Percentiles rank a stretch among this genome's conserved stretches.
Evolutionary conservation across 1,140 invertebrate species (phyloP).

Genomic region (Anoplolepis gracilipes): DNA sequence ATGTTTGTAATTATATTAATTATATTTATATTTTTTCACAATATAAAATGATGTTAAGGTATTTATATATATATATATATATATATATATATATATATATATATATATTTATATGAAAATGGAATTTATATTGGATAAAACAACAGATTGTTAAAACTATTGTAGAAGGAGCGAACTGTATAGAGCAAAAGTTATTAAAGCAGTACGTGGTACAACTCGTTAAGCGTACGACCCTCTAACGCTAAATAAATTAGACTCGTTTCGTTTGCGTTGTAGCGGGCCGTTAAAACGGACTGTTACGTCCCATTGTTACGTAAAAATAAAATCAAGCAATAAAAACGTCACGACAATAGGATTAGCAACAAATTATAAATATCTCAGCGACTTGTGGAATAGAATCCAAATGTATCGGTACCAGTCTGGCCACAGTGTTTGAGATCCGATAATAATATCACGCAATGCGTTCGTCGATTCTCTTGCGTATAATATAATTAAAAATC

Average conservation of each 20-base stretch:
- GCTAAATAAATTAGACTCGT: constrained; percentile 54
- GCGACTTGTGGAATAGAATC: constrained; percentile 5
- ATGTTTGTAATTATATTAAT: too few species aligned
- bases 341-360: constrained; percentile 52
- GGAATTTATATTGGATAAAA: too few species aligned
- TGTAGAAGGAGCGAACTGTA: not conserved
- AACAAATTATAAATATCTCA: constrained; percentile 49
- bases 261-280: constrained; percentile 37
- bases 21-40: not conserved
- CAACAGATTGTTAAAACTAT: not conserved
- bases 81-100: too few species aligned
- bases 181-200: constrained; percentile 36
- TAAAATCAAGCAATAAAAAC: constrained; percentile 55
- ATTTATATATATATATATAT: not conserved
- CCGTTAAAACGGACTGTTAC: constrained; percentile 31
- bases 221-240: constrained; percentile 50
- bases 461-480: not conserved
- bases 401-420: not conserved
- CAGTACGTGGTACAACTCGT: constrained; percentile 46
- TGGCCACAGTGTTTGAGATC: not conserved
- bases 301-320: constrained; percentile 17
- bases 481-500: constrained; percentile 5
- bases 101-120: too few species aligned
- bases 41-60: not conserved
- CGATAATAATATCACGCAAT: constrained; percentile 33